phyloP scores from a whole-genome alignment of 2,888 invertebrate species.

The Ormyrus labotus region DNA sequence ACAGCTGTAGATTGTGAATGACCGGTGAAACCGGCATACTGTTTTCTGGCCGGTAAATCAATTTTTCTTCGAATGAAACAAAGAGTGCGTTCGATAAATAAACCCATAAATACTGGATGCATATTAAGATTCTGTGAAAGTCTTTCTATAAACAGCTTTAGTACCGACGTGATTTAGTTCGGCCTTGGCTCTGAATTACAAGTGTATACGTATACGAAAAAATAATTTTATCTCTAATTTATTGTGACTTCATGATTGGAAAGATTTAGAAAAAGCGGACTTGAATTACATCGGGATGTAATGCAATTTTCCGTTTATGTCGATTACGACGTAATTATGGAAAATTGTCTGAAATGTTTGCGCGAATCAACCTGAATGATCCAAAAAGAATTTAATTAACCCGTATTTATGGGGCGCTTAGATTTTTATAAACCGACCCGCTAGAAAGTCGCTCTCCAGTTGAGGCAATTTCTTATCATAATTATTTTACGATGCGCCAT shows the following conservation, averaged over 20 bases:
- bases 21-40: neutral
- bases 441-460: constrained; percentile 6
- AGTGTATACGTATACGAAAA: too few species aligned
- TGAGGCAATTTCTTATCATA: neutral
- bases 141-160: neutral
- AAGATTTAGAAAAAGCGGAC: too few species aligned
- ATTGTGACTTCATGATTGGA: too few species aligned
- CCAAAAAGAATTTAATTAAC: constrained; percentile 1
- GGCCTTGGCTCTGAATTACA: too few species aligned
- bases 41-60: constrained; percentile 14
- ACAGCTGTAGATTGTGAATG: neutral
- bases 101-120: constrained; percentile 4
- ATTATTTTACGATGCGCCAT: constrained; percentile 5
- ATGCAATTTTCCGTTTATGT: neutral
- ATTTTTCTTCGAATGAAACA: neutral
- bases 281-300: too few species aligned
- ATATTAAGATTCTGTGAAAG: constrained; percentile 21
- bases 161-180: neutral
- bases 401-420: neutral
- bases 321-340: neutral
- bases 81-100: constrained; percentile 11
- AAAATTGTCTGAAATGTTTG: neutral
- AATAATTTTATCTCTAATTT: too few species aligned
- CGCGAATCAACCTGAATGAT: neutral
- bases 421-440: neutral